Base-by-base conservation (phyloP, 2,113 vertebrate genomes). In the Mionectes macconnelli region DNA sequence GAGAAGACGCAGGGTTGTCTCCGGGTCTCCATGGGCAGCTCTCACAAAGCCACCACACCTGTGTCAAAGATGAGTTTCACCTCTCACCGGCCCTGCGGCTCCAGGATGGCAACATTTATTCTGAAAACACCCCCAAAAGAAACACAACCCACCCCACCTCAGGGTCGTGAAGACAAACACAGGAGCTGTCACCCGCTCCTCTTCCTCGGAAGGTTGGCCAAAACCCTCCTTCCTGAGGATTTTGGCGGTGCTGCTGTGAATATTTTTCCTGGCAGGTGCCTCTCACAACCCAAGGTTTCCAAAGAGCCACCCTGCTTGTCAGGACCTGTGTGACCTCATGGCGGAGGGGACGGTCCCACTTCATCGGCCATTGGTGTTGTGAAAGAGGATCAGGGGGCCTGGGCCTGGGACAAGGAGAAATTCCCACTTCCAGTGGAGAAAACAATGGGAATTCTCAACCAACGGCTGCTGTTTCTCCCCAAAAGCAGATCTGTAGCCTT, bases 401-500 rank as follows among this genome's bases (percentile, higher is more conserved):
- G 56, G 66, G 40, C 42, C 28, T 33, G 0, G 2, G 23, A 27
- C 23, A 7, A 60, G 6, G 6, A 42, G 53, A 79, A 93, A 74
- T 88, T 27, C 44, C 39, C 20, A 25, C 33, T 53, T 55, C 4
- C 33, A 42, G 16, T 39, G 37, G 6, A 13, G 56, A 42, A 80
- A 45, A 19, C 8, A 52, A 31, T 18, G 19, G 23, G 33, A 60
- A 78, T 44, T 76, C 27, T 21, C 47, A 40, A 10, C 31, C 24
- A 15, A 49, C 11, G 27, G 18, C 27, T 24, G 57, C n/a, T 45
- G 3, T 69, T 93, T 85, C 33, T 90, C 45, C 33, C 33, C 55
- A 69, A 12, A 24, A n/a, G n/a, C 2, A 14, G 0, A 1, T 4
- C 5, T 40, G 56, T n/a, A n/a, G 27, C 6, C 4, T 57, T 20